These are phyloP conservation scores for Cephus spinipes DNA, from an alignment of 2,888 invertebrate genomes.

Conservation along the genomic window DNA sequence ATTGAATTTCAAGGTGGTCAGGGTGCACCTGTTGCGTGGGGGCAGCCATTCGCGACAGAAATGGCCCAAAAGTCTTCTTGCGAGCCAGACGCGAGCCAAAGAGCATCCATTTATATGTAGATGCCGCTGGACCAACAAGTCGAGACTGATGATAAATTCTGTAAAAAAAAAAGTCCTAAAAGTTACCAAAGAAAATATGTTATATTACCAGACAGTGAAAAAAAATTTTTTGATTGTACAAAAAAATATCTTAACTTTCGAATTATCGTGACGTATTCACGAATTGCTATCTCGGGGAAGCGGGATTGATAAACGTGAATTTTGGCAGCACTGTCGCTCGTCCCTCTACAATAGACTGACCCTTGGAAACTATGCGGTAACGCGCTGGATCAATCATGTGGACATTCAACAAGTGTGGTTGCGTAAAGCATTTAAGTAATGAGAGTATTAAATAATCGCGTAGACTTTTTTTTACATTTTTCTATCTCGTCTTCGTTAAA, in stretches of 20 bases:
- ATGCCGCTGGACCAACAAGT: not conserved
- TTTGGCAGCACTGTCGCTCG: not conserved
- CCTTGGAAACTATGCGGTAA: not conserved
- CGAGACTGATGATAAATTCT: not conserved
- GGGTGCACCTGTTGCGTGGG: not conserved
- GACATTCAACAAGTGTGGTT: not conserved
- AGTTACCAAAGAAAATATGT: no score
- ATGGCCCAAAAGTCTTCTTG: not conserved
- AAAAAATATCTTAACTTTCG: not conserved
- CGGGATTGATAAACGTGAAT: not conserved
- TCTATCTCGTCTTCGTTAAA: not conserved
- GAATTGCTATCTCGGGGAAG: not conserved
- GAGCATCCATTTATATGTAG: not conserved
- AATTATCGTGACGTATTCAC: not conserved
- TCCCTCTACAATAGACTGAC: not conserved
- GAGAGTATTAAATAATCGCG: not conserved
- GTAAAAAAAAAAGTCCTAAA: not conserved
- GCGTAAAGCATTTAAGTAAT: not conserved
- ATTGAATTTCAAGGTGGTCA: not conserved
- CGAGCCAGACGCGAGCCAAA: not conserved
- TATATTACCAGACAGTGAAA: not conserved
- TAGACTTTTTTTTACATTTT: not conserved
- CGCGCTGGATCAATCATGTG: not conserved
- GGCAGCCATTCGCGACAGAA: not conserved
- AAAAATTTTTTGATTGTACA: not conserved